Evolutionary conservation across 2,888 invertebrate genomes (phyloP).

Genomic region (Pediacus dermestoides): DNA sequence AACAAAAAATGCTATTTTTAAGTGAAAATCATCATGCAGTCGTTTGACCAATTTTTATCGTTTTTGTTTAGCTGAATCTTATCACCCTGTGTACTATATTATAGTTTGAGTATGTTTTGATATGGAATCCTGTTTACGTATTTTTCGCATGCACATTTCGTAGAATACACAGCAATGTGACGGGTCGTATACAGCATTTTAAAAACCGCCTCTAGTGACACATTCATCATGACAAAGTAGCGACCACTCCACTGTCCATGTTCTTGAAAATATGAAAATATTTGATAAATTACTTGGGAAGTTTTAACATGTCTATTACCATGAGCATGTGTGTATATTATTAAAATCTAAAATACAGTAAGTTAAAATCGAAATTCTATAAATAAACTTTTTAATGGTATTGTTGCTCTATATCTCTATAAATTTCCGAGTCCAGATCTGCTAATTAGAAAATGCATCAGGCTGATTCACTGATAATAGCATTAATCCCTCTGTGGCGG

Average conservation of each 20-base stretch:
- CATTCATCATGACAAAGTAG: conserved; percentile 37
- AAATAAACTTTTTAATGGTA: too few relatives aligned
- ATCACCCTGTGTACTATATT: too few relatives aligned
- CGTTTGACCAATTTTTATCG: too few relatives aligned
- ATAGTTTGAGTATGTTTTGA: too few relatives aligned
- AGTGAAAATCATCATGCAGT: too few relatives aligned
- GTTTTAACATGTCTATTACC: too few relatives aligned
- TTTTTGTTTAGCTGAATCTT: too few relatives aligned
- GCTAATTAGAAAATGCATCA: conserved; percentile 37
- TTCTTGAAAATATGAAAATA: conserved; percentile 27
- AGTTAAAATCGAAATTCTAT: too few relatives aligned
- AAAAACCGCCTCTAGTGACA: conserved; percentile 41
- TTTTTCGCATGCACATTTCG: conserved; percentile 35
- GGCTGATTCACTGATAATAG: conserved; percentile 34
- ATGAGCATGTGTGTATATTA: too few relatives aligned
- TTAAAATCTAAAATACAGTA: too few relatives aligned
- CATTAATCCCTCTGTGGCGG: conserved; percentile 12
- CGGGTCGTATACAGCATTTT: conserved; percentile 40
- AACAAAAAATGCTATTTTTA: too few relatives aligned
- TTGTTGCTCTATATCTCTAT: too few relatives aligned
- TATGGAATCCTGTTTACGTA: conserved; percentile 15
- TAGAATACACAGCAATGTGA: conserved; percentile 38
- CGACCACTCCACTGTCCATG: conserved; percentile 23
- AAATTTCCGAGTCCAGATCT: conserved; percentile 15
- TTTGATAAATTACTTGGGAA: conserved; percentile 27